Percentiles rank a stretch among this genome's conserved stretches.
Evolutionary conservation across 2,113 vertebrate genomes (phyloP).

Genomic region (Colaptes auratus): DNA sequence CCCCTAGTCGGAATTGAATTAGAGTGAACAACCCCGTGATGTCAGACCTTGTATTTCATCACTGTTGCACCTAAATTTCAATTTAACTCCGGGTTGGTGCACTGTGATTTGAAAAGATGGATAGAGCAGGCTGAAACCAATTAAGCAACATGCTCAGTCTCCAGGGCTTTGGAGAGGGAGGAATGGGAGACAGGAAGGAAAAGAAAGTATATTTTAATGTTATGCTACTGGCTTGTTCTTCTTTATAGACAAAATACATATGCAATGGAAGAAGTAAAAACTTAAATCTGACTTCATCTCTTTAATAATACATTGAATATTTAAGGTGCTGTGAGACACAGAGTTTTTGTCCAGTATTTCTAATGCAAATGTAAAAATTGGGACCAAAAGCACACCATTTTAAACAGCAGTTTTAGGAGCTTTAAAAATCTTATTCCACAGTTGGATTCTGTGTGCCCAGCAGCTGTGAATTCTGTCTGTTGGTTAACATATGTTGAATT

Average conservation of each 20-base stretch:
- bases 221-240: background rate
- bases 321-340: background rate
- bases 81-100: background rate
- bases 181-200: conserved; percentile 8
- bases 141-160: background rate
- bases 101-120: background rate
- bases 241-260: background rate
- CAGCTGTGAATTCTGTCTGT: background rate
- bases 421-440: background rate
- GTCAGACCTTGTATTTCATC: background rate
- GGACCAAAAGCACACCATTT: background rate
- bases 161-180: background rate
- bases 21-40: background rate
- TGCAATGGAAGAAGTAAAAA: background rate
- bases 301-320: background rate
- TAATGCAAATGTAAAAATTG: background rate
- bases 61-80: background rate
- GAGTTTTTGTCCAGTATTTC: background rate
- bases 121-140: conserved; percentile 12
- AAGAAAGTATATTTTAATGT: background rate
- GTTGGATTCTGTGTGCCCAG: background rate
- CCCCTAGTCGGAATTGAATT: background rate
- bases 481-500: background rate
- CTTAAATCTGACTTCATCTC: background rate
- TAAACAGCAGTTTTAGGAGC: background rate